These are phyloP conservation scores for Orgyia antiqua DNA, from an alignment of 2,888 invertebrate species.

Conservation along the genomic window DNA sequence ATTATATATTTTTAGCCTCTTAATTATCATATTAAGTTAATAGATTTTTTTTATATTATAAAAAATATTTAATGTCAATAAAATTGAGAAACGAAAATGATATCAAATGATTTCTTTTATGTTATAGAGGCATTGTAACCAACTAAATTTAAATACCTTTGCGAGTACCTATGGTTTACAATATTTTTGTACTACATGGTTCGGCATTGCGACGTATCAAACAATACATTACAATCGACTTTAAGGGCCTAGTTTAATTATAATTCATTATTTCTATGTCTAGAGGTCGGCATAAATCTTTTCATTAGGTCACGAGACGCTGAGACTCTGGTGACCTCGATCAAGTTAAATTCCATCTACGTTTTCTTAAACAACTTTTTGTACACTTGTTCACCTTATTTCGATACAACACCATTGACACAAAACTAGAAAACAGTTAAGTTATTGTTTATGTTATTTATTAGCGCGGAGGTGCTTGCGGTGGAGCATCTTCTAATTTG, in stretches of 20 bases:
- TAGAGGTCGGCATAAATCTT: constrained; percentile 55
- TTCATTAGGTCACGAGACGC: constrained; percentile 63
- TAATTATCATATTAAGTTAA: constrained; percentile 15
- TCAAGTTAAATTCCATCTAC: constrained; percentile 55
- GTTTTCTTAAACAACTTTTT: constrained; percentile 41
- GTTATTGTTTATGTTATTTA: constrained; percentile 14
- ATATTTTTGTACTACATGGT: constrained; percentile 60
- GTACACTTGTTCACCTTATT: constrained; percentile 43
- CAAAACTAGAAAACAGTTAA: constrained; percentile 20
- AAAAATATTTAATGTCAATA: constrained; percentile 11
- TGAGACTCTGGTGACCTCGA: constrained; percentile 59
- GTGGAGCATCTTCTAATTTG: constrained; percentile 91
- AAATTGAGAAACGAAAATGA: constrained; percentile 12
- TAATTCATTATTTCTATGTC: constrained; percentile 36
- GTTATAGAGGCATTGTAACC: no score
- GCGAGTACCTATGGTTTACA: constrained; percentile 15
- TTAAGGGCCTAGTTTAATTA: constrained; percentile 29
- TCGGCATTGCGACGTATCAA: constrained; percentile 30
- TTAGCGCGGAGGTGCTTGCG: constrained; percentile 70
- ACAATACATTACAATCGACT: constrained; percentile 24
- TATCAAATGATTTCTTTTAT: no score
- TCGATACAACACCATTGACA: constrained; percentile 27
- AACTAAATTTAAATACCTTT: no score
- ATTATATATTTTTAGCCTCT: constrained; percentile 37
- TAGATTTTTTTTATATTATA: constrained; percentile 9